Conservation (phyloP, 2,113 vertebrate species). For the Oryzias curvinotus region DNA sequence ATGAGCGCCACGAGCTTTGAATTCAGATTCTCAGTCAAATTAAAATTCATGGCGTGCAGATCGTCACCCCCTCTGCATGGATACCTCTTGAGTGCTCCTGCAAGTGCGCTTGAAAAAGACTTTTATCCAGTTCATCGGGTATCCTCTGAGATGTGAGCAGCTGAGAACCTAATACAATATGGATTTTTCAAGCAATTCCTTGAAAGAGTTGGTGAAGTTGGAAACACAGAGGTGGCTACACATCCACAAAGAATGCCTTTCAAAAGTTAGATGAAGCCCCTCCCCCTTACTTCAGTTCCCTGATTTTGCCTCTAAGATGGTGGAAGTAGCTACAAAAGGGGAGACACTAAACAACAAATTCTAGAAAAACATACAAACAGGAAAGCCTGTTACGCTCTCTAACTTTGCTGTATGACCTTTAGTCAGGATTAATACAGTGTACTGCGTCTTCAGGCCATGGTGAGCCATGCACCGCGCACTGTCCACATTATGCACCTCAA, state of each 20-base stretch:
- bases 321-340: not conserved
- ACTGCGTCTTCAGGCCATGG: slow-evolving; percentile 40
- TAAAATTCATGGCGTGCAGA: slow-evolving; percentile 42
- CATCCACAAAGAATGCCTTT: slow-evolving; percentile 58
- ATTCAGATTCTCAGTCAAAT: slow-evolving; percentile 50
- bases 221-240: slow-evolving; percentile 49
- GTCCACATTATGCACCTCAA: slow-evolving; percentile 46
- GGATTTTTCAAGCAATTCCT: slow-evolving; percentile 25
- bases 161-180: slow-evolving; percentile 25
- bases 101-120: slow-evolving; percentile 8
- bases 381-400: slow-evolving; percentile 9
- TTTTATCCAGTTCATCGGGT: not conserved
- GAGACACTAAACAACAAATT: not conserved
- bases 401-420: slow-evolving; percentile 57
- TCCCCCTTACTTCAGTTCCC: not conserved
- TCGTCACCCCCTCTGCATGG: slow-evolving; percentile 45
- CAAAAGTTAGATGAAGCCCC: slow-evolving; percentile 55
- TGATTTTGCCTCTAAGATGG: not conserved
- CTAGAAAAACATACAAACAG: slow-evolving; percentile 3
- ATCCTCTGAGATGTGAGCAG: slow-evolving; percentile 6
- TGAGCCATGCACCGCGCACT: slow-evolving; percentile 53
- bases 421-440: slow-evolving; percentile 60
- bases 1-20: slow-evolving; percentile 31
- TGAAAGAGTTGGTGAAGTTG: slow-evolving; percentile 10
- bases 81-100: slow-evolving; percentile 41